phyloP scores from a whole-genome alignment of 2,113 vertebrate species.

The Gnathonemus longibarbis region DNA sequence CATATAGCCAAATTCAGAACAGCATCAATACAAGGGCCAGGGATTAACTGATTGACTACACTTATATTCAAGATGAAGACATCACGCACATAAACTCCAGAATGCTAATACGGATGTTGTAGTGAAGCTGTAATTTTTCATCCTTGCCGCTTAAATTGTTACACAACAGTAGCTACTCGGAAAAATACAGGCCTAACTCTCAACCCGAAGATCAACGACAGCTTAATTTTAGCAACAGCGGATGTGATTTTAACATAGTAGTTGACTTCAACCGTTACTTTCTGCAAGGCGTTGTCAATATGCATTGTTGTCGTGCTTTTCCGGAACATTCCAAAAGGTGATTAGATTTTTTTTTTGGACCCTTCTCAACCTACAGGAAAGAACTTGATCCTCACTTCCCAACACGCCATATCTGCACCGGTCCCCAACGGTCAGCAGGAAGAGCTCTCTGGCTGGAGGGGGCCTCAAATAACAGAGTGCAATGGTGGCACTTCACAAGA shows the following conservation, averaged over 20 bases:
- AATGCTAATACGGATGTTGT: neutral
- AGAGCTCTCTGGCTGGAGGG: constrained; percentile 24
- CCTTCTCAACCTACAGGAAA: neutral
- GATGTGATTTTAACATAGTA: neutral
- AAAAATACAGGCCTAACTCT: neutral
- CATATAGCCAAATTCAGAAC: neutral
- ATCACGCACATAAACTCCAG: neutral
- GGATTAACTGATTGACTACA: neutral
- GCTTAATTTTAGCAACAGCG: neutral
- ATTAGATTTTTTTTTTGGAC: neutral
- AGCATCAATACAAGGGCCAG: neutral
- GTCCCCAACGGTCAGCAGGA: constrained; percentile 24
- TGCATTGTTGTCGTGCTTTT: neutral
- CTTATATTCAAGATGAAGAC: constrained; percentile 12
- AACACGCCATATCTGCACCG: constrained; percentile 12
- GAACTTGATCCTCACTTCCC: neutral
- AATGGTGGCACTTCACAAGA: neutral
- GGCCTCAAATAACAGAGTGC: neutral
- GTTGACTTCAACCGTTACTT: neutral
- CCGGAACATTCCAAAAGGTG: neutral
- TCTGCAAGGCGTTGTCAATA: neutral
- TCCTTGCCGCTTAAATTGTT: neutral
- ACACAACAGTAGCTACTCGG: neutral
- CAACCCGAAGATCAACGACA: neutral
- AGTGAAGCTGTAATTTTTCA: neutral